Conservation (phyloP, 2,888 invertebrate genomes). For the Nymphalis urticae region DNA sequence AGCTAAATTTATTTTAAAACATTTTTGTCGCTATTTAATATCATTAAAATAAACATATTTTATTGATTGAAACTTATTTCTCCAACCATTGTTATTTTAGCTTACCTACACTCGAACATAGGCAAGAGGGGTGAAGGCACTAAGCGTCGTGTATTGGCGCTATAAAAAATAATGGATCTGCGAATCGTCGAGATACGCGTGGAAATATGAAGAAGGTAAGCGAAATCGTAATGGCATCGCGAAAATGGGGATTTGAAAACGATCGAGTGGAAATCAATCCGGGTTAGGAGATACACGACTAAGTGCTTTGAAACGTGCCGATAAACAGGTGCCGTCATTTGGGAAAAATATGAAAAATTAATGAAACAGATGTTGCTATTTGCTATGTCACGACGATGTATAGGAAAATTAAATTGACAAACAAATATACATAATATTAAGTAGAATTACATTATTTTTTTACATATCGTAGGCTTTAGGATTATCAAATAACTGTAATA, state of each 20-base stretch:
- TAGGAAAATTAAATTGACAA: no score
- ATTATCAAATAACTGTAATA: no score
- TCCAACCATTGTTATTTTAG: conserved; percentile 25
- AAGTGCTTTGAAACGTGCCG: conserved; percentile 40
- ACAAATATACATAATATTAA: no score
- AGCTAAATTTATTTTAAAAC: no score
- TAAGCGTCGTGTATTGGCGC: conserved; percentile 75
- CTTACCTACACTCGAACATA: conserved; percentile 42
- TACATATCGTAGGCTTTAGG: background rate
- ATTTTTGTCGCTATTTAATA: no score
- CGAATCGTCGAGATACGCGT: conserved; percentile 80
- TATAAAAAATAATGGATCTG: conserved; percentile 82
- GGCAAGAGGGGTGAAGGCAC: conserved; percentile 62
- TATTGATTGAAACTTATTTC: no score
- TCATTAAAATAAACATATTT: no score
- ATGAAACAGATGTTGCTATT: background rate
- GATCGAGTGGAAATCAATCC: conserved; percentile 77
- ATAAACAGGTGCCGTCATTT: conserved; percentile 33
- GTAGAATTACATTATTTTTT: background rate
- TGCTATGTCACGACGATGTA: no score
- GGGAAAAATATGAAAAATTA: conserved; percentile 5
- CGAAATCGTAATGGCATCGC: conserved; percentile 79
- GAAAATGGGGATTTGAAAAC: conserved; percentile 80
- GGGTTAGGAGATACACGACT: conserved; percentile 58
- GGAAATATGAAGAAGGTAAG: conserved; percentile 79